Evolutionary conservation across 2,888 invertebrate species (phyloP), one percentile per base, ranked within the genome.

Genomic region (Drosophila borealis): DNA sequence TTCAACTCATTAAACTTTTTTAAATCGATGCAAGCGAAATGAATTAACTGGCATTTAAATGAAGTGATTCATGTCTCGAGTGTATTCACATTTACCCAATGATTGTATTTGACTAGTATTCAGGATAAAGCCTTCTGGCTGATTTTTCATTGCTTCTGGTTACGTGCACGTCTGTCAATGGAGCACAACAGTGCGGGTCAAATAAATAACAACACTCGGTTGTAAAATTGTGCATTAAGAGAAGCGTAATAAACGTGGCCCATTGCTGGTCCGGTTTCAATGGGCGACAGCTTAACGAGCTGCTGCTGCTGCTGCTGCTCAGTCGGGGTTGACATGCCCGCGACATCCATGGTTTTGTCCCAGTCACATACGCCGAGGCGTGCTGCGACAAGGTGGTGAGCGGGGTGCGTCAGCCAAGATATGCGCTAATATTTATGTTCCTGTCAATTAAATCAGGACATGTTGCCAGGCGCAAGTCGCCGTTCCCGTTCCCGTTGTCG

Each of bases 391-490:
- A 21, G 53, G 34, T 9, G 48, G 14, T 29, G 25, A 5, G 17
- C 21, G 10, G 36, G 34, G 44, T 36, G 53, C 19, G 17, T 51
- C 74, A 77, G 70, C 72, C 66, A 88, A 89, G 89, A 86, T 89
- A 86, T 86, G 77, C 80, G 88, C 91, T 91, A 89, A 91, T 91
- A 91, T 90, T 90, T 90, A 91, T 90, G 91, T 90, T 91, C 84
- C 90, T 91, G 91, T 92, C 91, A 91, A 91, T 91, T 91, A 91
- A 92, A 92, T 91, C 91, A 90, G 88, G 89, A 89, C 91, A 90
- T 89, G 84, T 78, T 83, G 78, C 76, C 65, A 60, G 76, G 48
- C 53, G 46, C 66, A 71, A 62, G 67, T 62, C 49, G 63, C 64
- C 61, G 64, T 29, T 25, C 2, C 25, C 25, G 6, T 29, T 25